Conservation (phyloP, 2,113 vertebrate genomes). For the Oostethus manadensis region DNA sequence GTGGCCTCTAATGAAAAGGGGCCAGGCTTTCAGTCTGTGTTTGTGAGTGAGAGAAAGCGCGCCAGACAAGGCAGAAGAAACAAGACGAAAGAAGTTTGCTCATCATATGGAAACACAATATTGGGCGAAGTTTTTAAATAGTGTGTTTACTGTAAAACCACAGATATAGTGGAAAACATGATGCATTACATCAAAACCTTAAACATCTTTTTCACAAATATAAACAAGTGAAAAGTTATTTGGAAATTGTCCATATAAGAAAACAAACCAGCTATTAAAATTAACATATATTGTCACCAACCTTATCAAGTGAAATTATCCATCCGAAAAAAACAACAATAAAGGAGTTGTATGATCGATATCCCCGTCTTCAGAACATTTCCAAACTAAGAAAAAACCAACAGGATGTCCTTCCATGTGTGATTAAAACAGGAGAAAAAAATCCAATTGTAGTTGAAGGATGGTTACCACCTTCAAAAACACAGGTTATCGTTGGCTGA, state of each 20-base stretch:
- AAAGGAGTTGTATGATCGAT: conserved; percentile 21
- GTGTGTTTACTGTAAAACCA: too few relatives aligned
- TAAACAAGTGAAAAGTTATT: too few relatives aligned
- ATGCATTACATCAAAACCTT: too few relatives aligned
- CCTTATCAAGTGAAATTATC: conserved; percentile 43
- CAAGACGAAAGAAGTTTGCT: conserved; percentile 12
- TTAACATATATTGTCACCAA: conserved; percentile 33
- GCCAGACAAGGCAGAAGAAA: conserved; percentile 6
- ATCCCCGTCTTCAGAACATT: conserved; percentile 43
- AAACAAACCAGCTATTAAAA: background rate
- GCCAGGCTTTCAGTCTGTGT: conserved; percentile 55
- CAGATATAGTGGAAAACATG: too few relatives aligned
- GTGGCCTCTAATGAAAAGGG: conserved; percentile 69
- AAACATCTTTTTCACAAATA: too few relatives aligned
- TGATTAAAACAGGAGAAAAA: conserved; percentile 31
- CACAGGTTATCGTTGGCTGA: conserved; percentile 61
- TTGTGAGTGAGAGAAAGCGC: conserved; percentile 15
- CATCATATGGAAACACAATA: background rate
- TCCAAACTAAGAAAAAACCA: conserved; percentile 30
- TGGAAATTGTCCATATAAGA: background rate
- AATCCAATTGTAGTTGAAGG: conserved; percentile 52
- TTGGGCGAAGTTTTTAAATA: background rate
- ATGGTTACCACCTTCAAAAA: conserved; percentile 63
- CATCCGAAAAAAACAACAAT: conserved; percentile 32
- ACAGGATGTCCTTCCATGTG: conserved; percentile 42